Conservation (phyloP, 1,140 invertebrate species). For the Tyrophagus putrescentiae region DNA sequence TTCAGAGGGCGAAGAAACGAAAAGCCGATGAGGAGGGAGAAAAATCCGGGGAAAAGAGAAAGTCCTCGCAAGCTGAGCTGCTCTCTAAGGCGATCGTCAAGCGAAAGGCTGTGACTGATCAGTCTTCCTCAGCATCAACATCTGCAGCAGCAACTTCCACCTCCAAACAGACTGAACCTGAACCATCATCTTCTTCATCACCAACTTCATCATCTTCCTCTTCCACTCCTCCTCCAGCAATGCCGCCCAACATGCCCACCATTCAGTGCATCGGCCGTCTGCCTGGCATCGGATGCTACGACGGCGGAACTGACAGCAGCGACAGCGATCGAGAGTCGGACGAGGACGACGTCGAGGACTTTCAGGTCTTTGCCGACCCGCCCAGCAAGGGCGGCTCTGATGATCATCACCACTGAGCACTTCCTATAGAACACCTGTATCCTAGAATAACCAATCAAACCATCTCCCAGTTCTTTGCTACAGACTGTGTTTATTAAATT, state of each 20-base stretch:
- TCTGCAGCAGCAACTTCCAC: no score
- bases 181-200: no score
- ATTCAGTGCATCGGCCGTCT: constrained; percentile 24
- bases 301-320: constrained; percentile 20
- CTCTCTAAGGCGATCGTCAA: constrained; percentile 4
- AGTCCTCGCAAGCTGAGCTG: constrained; percentile 12
- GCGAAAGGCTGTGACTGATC: neutral
- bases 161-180: no score
- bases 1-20: constrained; percentile 12
- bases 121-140: neutral
- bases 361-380: no score
- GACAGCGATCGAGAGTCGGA: constrained; percentile 24
- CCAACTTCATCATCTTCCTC: no score
- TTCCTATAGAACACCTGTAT: no score
- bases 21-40: neutral
- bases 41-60: neutral
- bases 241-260: constrained; percentile 1
- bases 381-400: no score
- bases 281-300: constrained; percentile 25
- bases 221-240: neutral
- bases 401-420: no score
- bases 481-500: no score
- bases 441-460: no score
- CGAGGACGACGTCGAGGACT: constrained; percentile 17
- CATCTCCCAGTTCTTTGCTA: no score